Evolutionary conservation across 2,888 invertebrate genomes (phyloP).

Genomic region (Hemicrepidius hirtus): DNA sequence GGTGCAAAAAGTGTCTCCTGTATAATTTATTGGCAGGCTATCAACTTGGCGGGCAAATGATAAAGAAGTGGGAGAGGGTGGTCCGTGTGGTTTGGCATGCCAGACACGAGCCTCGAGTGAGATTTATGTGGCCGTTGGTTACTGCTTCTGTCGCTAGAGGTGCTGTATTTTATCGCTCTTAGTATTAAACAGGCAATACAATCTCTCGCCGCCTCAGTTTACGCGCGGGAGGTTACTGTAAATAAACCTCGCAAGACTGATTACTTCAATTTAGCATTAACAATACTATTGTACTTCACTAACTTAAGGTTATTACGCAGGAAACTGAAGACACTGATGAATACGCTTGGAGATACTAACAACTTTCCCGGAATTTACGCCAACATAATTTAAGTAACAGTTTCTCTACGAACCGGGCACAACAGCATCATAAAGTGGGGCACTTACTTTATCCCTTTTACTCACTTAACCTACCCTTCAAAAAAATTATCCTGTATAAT

Average conservation of each 20-base stretch:
- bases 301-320: conserved; percentile 48
- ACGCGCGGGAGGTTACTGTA: conserved; percentile 53
- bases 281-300: conserved; percentile 50
- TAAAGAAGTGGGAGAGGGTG: conserved; percentile 64
- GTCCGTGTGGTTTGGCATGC: conserved; percentile 67
- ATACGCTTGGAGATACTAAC: conserved; percentile 36
- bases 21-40: conserved; percentile 69
- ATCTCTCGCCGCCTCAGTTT: conserved; percentile 62
- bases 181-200: conserved; percentile 68
- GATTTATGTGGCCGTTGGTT: conserved; percentile 68
- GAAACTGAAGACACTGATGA: conserved; percentile 49
- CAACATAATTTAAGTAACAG: conserved; percentile 37
- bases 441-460: conserved; percentile 21
- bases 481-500: too few species aligned
- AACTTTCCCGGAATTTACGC: conserved; percentile 38
- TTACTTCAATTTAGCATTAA: conserved; percentile 54
- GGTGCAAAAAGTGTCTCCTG: conserved; percentile 63
- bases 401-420: conserved; percentile 20
- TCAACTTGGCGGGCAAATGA: conserved; percentile 68
- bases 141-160: conserved; percentile 67
- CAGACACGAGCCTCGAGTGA: conserved; percentile 67
- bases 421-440: conserved; percentile 23
- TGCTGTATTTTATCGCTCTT: conserved; percentile 67
- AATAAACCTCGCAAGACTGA: conserved; percentile 59
- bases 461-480: too few species aligned